Base-by-base conservation (phyloP, 2,797 vertebrate genomes). In the Pempheris klunzingeri region DNA sequence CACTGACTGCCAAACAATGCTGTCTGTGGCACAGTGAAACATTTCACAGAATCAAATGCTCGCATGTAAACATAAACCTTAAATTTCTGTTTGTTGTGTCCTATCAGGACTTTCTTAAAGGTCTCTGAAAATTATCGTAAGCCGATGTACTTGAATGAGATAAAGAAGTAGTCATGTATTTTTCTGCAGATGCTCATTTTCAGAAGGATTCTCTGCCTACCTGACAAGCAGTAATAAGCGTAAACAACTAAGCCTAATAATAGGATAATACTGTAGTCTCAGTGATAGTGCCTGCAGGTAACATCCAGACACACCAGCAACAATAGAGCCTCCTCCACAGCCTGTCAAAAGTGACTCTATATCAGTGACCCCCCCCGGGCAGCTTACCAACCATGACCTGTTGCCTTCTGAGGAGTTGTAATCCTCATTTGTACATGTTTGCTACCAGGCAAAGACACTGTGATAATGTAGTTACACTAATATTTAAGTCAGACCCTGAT, bases 241-340 rank as follows among this genome's bases (percentile, higher is more conserved):
- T 92, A 95, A 94, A 95, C 94, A 94, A 95, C 92, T 96, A 95
- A 96, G 94, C 94, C 94, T 95, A 95, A 96, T 96, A 96, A 96
- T 95, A 94, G 95, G 95, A 96, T 96, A 95, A 96, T 95, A 93
- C 92, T 93, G 92, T 93, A 93, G 93, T 94, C 93, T 93, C 81
- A 90, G 91, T 58, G 93, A 95, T 94, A 94, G 92, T 82, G 93
- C 95, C 95, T 93, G 89, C 93, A 94, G 94, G 95, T 95, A 92
- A 93, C 91, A 93, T 92, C 84, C 90, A 94, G 94, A 95, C 93
- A 94, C 92, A 92, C 91, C 88, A 83, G 88, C 89, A 93, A 95
- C 94, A 95, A 94, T 94, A 84, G 92, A 89, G 87, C 93, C 95
- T 95, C 94, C 94, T 94, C 95, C 95, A 93, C 93, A 92, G 89